Evolutionary conservation across 1,140 invertebrate species (phyloP).

Genomic region (Hyles euphorbiae): DNA sequence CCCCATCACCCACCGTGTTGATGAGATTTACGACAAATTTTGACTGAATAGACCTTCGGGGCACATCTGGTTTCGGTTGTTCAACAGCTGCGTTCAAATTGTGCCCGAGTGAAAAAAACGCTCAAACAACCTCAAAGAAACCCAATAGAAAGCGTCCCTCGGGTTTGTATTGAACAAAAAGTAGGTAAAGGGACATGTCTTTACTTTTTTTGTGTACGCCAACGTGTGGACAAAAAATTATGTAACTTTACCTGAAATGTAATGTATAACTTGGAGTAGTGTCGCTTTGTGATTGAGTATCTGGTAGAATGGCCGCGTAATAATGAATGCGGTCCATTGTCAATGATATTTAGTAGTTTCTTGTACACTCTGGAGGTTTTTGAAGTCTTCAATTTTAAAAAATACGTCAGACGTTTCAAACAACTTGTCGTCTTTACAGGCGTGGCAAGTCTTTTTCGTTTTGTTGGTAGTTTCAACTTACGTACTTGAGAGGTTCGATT

Average conservation of each 20-base stretch:
- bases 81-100: slow-evolving; percentile 34
- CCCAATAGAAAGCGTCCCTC: slow-evolving; percentile 39
- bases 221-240: slow-evolving; percentile 26
- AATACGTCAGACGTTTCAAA: too few species aligned
- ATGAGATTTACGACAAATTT: slow-evolving; percentile 1
- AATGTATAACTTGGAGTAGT: neutral
- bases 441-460: too few species aligned
- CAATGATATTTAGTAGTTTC: too few species aligned
- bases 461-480: too few species aligned
- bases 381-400: too few species aligned
- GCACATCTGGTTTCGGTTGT: slow-evolving; percentile 38
- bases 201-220: slow-evolving; percentile 30
- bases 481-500: too few species aligned
- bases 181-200: slow-evolving; percentile 26
- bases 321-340: too few species aligned
- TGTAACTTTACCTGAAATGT: slow-evolving; percentile 38
- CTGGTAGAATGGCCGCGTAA: too few species aligned
- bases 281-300: neutral
- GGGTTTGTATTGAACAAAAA: slow-evolving; percentile 35
- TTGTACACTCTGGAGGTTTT: too few species aligned
- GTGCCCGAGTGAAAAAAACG: slow-evolving; percentile 24
- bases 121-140: slow-evolving; percentile 25
- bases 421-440: too few species aligned
- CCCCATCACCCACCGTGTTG: neutral
- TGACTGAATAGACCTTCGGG: slow-evolving; percentile 14